These are phyloP conservation scores for Pipra filicauda DNA, from an alignment of 2,113 vertebrate genomes.

Conservation along the genomic window DNA sequence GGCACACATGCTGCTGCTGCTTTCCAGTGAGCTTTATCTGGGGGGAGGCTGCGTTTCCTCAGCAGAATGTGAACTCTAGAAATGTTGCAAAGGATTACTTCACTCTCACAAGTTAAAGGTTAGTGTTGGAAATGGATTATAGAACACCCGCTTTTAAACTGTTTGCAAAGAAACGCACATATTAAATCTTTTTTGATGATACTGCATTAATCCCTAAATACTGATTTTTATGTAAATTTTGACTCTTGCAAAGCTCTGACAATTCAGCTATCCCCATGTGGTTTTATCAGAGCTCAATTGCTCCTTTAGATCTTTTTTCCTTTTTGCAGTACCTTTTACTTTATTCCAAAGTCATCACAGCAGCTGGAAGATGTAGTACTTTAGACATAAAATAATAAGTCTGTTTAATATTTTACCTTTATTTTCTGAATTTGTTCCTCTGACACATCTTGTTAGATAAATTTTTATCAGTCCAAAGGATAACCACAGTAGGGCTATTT, in stretches of 20 bases:
- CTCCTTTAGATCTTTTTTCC: constrained; percentile 48
- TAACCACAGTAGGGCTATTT: constrained; percentile 70
- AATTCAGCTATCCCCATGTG: constrained; percentile 38
- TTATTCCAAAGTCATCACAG: constrained; percentile 44
- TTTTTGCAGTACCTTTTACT: constrained; percentile 30
- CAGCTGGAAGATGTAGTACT: constrained; percentile 42
- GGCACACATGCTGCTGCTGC: neutral
- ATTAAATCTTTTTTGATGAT: constrained; percentile 67
- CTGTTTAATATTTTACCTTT: constrained; percentile 61
- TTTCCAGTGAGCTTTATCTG: neutral
- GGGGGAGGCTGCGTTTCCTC: neutral
- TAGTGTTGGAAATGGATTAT: constrained; percentile 53
- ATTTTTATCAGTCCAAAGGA: constrained; percentile 65
- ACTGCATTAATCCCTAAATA: constrained; percentile 60
- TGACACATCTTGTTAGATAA: constrained; percentile 51
- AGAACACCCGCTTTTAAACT: constrained; percentile 37
- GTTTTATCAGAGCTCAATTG: constrained; percentile 48
- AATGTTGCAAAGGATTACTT: constrained; percentile 53
- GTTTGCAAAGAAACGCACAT: constrained; percentile 56
- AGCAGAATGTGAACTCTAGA: constrained; percentile 15
- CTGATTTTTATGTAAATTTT: constrained; percentile 68
- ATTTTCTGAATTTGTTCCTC: constrained; percentile 59
- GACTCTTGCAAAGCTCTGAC: constrained; percentile 46
- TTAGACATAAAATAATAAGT: constrained; percentile 44
- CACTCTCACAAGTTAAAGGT: constrained; percentile 57